Conservation (phyloP, 2,888 invertebrate genomes). For the Tachina fera region DNA sequence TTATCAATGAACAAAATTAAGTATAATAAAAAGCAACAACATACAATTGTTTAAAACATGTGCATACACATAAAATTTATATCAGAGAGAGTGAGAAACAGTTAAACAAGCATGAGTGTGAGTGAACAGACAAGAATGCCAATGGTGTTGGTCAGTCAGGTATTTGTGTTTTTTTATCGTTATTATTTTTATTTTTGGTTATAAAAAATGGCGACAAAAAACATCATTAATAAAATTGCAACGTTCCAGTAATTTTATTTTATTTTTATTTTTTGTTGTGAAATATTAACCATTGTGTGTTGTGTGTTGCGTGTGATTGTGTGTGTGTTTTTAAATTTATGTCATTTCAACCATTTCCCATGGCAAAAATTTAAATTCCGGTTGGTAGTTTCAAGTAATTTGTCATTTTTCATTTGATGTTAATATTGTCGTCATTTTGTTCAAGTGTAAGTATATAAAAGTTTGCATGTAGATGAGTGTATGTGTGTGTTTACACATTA, state of each 20-base stretch:
- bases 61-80: neutral
- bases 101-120: too few relatives aligned
- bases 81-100: neutral
- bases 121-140: neutral
- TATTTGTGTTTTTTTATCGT: constrained; percentile 21
- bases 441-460: neutral
- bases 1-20: constrained; percentile 36
- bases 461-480: neutral
- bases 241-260: constrained; percentile 52
- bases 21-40: constrained; percentile 22
- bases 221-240: constrained; percentile 64
- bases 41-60: neutral
- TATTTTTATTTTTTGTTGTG: constrained; percentile 15
- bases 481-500: neutral
- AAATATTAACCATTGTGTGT: constrained; percentile 20
- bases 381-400: constrained; percentile 70
- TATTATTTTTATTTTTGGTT: constrained; percentile 2
- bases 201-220: constrained; percentile 27
- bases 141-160: constrained; percentile 40
- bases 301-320: too few relatives aligned
- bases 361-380: constrained; percentile 71
- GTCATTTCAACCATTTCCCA: constrained; percentile 70
- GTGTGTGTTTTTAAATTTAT: constrained; percentile 66
- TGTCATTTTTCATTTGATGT: constrained; percentile 68
- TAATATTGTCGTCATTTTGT: constrained; percentile 65